Evolutionary conservation across 2,797 vertebrate genomes (phyloP).

Genomic region (Chaetophractus vellerosus): DNA sequence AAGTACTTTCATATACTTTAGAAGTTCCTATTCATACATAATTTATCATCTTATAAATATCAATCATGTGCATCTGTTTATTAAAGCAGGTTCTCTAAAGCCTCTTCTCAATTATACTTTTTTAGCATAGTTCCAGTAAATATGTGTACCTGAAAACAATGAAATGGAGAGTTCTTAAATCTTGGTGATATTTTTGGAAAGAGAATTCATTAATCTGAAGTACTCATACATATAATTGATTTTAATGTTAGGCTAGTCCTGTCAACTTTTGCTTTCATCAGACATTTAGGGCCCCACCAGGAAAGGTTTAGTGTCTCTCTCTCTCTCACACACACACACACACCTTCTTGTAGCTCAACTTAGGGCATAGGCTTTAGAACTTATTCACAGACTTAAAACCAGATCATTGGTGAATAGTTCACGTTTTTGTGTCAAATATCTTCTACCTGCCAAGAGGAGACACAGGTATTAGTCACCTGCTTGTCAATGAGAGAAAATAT

Average conservation of each 20-base stretch:
- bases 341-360: background rate
- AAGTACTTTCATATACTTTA: conserved; percentile 23
- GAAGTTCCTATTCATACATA: conserved; percentile 44
- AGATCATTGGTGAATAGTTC: background rate
- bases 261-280: background rate
- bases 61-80: conserved; percentile 52
- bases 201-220: conserved; percentile 57
- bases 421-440: background rate
- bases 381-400: background rate
- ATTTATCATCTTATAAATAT: conserved; percentile 40
- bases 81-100: conserved; percentile 56
- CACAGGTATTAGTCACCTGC: background rate
- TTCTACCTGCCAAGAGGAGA: background rate
- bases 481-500: conserved; percentile 26
- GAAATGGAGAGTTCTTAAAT: conserved; percentile 57
- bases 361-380: background rate
- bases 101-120: background rate
- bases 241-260: conserved; percentile 36
- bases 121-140: conserved; percentile 14
- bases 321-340: no score
- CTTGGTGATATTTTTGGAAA: conserved; percentile 59
- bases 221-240: conserved; percentile 40
- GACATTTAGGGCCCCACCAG: background rate
- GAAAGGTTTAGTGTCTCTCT: background rate
- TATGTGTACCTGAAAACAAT: conserved; percentile 9